A percentile compares a stretch with the other conserved stretches of the same genome.
phyloP scores from a whole-genome alignment of 2,797 vertebrate species.

The Octomys mimax region DNA sequence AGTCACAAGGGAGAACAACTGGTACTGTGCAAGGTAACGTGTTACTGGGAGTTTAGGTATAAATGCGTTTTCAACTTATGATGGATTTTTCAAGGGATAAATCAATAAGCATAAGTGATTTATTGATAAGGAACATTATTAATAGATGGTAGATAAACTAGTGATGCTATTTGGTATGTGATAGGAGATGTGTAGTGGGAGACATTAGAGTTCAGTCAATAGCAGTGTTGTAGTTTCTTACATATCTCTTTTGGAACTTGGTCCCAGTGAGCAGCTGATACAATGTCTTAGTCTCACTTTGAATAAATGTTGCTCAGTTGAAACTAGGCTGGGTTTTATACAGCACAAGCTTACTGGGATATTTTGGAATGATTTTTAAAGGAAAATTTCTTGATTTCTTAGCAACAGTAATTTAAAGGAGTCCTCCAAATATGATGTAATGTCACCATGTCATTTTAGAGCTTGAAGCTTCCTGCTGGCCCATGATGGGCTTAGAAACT shows the following conservation, averaged over 20 bases:
- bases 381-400: background rate
- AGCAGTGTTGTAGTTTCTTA: background rate
- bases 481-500: background rate
- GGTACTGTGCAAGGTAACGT: background rate
- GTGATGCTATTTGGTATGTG: background rate
- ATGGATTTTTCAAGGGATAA: background rate
- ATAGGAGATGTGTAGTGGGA: background rate
- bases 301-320: slow-evolving; percentile 33
- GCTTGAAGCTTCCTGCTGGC: slow-evolving; percentile 1
- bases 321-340: slow-evolving; percentile 1
- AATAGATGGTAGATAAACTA: background rate
- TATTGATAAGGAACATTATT: background rate
- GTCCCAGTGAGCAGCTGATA: background rate
- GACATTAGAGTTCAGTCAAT: background rate
- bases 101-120: background rate
- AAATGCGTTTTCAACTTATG: background rate
- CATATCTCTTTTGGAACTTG: background rate
- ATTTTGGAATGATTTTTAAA: slow-evolving; percentile 31
- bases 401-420: background rate
- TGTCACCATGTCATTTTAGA: slow-evolving; percentile 24
- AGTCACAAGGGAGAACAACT: background rate
- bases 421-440: slow-evolving; percentile 8
- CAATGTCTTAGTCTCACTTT: slow-evolving; percentile 36
- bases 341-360: background rate
- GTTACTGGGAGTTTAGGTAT: background rate